These are phyloP conservation scores for Diaphora mendica DNA, from an alignment of 2,888 invertebrate species.

Conservation along the genomic window DNA sequence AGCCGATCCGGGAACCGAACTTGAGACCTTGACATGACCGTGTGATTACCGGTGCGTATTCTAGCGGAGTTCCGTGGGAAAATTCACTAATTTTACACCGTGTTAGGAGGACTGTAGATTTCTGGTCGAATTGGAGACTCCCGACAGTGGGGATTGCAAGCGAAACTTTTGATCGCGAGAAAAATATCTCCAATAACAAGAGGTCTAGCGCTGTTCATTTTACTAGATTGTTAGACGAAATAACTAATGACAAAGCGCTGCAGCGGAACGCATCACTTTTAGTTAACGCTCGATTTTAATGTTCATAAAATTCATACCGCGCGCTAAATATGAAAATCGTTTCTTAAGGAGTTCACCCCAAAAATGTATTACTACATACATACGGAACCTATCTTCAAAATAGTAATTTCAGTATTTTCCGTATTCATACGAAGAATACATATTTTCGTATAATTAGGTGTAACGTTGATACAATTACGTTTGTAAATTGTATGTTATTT, in stretches of 20 bases:
- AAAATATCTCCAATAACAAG: too few species aligned
- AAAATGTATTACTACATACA: neutral
- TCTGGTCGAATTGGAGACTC: neutral
- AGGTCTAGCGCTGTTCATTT: too few species aligned
- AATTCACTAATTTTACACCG: neutral
- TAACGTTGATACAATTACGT: conserved; percentile 4
- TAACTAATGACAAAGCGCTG: too few species aligned
- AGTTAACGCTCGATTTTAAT: too few species aligned
- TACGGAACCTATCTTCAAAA: neutral
- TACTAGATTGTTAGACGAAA: too few species aligned
- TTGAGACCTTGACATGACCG: conserved; percentile 60
- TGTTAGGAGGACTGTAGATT: neutral
- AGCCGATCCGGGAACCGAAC: conserved; percentile 49
- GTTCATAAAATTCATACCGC: too few species aligned
- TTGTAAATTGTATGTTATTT: conserved; percentile 1
- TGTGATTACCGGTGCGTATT: conserved; percentile 25
- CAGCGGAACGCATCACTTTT: too few species aligned
- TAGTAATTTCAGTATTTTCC: neutral
- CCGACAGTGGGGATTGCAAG: too few species aligned
- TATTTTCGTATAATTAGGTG: neutral
- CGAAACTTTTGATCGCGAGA: too few species aligned
- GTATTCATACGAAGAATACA: neutral
- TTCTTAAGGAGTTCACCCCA: too few species aligned
- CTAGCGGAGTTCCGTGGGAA: conserved; percentile 15
- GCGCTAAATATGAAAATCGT: too few species aligned